Evolutionary conservation across 1,140 invertebrate genomes (phyloP).

Genomic region (Babylonia areolata): DNA sequence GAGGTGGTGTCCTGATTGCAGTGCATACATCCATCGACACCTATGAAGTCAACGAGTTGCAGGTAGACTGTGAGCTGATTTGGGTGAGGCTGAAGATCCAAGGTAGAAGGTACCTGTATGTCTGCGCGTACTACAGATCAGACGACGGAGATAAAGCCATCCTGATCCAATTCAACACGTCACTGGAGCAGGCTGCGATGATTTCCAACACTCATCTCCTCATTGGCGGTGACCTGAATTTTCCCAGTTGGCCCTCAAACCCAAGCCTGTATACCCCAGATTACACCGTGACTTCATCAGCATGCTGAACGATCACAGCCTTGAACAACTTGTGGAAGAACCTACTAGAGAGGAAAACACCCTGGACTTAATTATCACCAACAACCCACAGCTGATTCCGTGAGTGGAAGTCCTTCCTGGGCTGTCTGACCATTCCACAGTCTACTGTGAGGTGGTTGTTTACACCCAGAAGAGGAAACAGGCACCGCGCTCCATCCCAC

Average conservation of each 20-base stretch:
- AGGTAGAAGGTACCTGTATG: not conserved
- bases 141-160: not conserved
- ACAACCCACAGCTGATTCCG: not conserved
- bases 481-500: not conserved
- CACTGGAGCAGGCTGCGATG: not conserved
- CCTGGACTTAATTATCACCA: constrained; percentile 17
- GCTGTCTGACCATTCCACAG: not conserved
- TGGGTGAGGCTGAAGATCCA: not conserved
- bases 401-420: not conserved
- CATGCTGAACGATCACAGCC: constrained; percentile 3
- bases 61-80: not conserved
- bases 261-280: not conserved
- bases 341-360: not conserved
- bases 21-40: not conserved
- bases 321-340: constrained; percentile 9
- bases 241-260: constrained; percentile 16
- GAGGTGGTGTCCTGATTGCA: not conserved
- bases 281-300: not conserved
- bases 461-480: not conserved
- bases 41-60: not conserved
- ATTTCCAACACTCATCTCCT: constrained; percentile 17
- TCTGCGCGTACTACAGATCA: not conserved
- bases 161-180: not conserved
- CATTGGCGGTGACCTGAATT: constrained; percentile 1
- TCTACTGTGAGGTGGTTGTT: not conserved